Conservation (phyloP, 2,888 invertebrate genomes). For the Temnothorax unifasciatus region DNA sequence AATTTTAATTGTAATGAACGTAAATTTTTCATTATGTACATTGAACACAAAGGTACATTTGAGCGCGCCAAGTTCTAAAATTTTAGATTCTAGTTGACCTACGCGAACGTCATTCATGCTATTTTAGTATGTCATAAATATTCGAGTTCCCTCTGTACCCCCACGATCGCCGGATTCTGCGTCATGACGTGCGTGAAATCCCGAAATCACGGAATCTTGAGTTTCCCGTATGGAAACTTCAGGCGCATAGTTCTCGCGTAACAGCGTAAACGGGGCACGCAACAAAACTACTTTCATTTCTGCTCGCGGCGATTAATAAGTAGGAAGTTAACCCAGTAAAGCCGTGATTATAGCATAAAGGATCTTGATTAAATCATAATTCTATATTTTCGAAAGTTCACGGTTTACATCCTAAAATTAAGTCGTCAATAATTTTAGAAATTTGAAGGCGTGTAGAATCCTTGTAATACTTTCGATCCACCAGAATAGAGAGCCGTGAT, state of each 20-base stretch:
- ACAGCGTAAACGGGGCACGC: conserved; percentile 36
- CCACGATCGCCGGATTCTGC: neutral
- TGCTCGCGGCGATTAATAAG: conserved; percentile 55
- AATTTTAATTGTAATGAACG: neutral
- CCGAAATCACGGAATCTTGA: neutral
- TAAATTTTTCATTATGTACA: neutral
- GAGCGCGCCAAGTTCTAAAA: neutral
- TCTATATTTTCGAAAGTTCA: neutral
- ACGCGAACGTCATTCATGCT: neutral
- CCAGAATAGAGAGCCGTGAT: neutral
- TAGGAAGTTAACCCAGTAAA: conserved; percentile 52
- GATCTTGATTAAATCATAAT: conserved; percentile 1
- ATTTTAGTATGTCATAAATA: neutral
- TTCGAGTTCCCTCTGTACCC: neutral
- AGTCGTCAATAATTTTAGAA: neutral
- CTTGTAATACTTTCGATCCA: neutral
- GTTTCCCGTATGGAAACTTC: conserved; percentile 8
- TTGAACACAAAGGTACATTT: neutral
- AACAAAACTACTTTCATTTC: conserved; percentile 58
- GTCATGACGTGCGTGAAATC: neutral
- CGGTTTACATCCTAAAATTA: neutral
- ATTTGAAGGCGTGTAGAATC: neutral
- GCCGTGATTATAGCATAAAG: neutral
- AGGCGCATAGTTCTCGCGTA: conserved; percentile 41
- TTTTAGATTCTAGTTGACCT: neutral